phyloP scores from a whole-genome alignment of 2,888 invertebrate species.

The Colostygia pectinataria region DNA sequence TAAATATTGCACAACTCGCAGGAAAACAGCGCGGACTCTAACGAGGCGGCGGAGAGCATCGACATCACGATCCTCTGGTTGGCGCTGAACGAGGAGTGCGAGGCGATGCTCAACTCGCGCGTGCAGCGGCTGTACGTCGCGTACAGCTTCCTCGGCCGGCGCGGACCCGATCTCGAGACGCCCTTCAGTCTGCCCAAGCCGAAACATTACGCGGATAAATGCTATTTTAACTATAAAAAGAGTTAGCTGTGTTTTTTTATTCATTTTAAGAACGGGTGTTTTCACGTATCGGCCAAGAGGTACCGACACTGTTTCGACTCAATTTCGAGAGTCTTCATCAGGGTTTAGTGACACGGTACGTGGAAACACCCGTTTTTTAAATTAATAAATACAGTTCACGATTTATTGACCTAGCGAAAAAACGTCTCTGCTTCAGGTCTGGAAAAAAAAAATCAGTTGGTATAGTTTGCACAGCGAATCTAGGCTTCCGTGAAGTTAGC shows the following conservation, averaged over 20 bases:
- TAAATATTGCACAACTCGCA: slow-evolving; percentile 5
- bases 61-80: slow-evolving; percentile 61
- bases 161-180: slow-evolving; percentile 61
- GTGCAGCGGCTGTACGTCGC: slow-evolving; percentile 56
- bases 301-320: too few species aligned
- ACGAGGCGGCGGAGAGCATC: slow-evolving; percentile 30
- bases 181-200: slow-evolving; percentile 61
- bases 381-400: too few species aligned
- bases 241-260: slow-evolving; percentile 41
- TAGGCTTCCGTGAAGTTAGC: too few species aligned
- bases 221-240: slow-evolving; percentile 58
- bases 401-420: too few species aligned
- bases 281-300: too few species aligned
- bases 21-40: slow-evolving; percentile 10
- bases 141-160: slow-evolving; percentile 53
- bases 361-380: too few species aligned
- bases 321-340: too few species aligned
- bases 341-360: too few species aligned
- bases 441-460: too few species aligned
- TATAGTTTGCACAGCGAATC: too few species aligned
- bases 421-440: too few species aligned
- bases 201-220: slow-evolving; percentile 55
- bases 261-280: too few species aligned
- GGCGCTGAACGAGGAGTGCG: slow-evolving; percentile 60
- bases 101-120: slow-evolving; percentile 49